phyloP scores from a whole-genome alignment of 2,888 invertebrate genomes.

The Mechanitis messenoides region DNA sequence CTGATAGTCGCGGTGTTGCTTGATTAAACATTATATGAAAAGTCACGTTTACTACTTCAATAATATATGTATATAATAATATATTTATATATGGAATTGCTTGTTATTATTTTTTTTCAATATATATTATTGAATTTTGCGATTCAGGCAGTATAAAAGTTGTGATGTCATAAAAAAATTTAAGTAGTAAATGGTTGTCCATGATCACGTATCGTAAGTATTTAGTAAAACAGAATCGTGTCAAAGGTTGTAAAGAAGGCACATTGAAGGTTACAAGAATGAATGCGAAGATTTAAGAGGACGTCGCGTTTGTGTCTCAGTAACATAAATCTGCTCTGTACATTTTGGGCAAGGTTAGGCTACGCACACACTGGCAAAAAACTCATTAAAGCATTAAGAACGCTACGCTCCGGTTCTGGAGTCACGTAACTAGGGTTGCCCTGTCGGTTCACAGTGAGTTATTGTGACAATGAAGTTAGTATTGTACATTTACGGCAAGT shows the following conservation, averaged over 20 bases:
- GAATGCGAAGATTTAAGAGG: conserved; percentile 29
- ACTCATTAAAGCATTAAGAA: conserved; percentile 35
- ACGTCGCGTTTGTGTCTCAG: conserved; percentile 24
- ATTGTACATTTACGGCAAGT: conserved; percentile 3
- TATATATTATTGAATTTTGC: too few species aligned
- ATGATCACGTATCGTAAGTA: background rate
- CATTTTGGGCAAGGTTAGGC: conserved; percentile 27
- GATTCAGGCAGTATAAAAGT: too few species aligned
- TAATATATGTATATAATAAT: too few species aligned
- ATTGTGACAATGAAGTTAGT: conserved; percentile 3
- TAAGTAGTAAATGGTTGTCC: too few species aligned
- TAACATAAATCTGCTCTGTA: conserved; percentile 31
- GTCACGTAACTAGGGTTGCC: conserved; percentile 24
- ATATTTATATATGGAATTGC: too few species aligned
- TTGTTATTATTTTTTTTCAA: too few species aligned
- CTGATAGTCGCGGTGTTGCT: too few species aligned
- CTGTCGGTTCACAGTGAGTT: background rate
- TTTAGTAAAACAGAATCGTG: conserved; percentile 7
- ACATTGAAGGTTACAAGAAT: conserved; percentile 26
- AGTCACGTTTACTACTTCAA: too few species aligned
- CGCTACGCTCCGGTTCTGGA: conserved; percentile 19
- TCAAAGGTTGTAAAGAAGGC: conserved; percentile 11
- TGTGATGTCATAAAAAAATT: too few species aligned
- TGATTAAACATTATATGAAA: too few species aligned
- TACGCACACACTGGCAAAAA: conserved; percentile 30